Percentiles rank a stretch among this genome's conserved stretches.
phyloP scores from a whole-genome alignment of 2,797 vertebrate species.

The Manis pentadactyla region DNA sequence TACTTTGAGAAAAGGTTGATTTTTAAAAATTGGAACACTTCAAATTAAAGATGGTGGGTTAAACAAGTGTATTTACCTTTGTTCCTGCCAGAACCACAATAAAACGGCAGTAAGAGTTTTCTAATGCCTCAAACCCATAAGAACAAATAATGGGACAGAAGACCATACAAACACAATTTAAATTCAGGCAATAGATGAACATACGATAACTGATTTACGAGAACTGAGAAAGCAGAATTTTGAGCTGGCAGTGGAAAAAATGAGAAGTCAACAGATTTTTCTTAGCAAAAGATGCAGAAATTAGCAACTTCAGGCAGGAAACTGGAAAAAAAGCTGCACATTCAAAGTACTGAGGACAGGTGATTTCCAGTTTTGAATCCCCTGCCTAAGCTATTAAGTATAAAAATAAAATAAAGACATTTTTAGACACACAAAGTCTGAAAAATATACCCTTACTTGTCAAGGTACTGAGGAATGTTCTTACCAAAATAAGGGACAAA shows the following conservation, averaged over 20 bases:
- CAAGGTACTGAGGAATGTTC: not conserved
- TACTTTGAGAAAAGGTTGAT: not conserved
- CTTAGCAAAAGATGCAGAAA: not conserved
- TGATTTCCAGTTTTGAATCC: not conserved
- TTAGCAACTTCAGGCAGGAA: not conserved
- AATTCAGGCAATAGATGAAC: not conserved
- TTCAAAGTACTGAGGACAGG: not conserved
- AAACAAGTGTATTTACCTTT: not conserved
- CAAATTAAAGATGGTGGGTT: not conserved
- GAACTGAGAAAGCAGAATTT: not conserved
- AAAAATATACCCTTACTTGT: not conserved
- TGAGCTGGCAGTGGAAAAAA: not conserved
- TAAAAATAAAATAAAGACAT: not conserved
- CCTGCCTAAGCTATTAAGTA: not conserved
- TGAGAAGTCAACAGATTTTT: not conserved
- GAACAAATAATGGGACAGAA: not conserved
- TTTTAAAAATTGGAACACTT: not conserved
- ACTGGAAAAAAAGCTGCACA: not conserved
- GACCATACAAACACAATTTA: not conserved
- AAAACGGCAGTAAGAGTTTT: not conserved
- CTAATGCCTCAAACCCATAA: not conserved
- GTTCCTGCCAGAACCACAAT: not conserved
- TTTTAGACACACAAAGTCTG: not conserved
- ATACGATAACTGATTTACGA: not conserved
- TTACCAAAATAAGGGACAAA: not conserved